Percentiles rank a stretch among this genome's conserved stretches.
phyloP scores from a whole-genome alignment of 2,797 vertebrate genomes.

The Sphenopsis melanotis region DNA sequence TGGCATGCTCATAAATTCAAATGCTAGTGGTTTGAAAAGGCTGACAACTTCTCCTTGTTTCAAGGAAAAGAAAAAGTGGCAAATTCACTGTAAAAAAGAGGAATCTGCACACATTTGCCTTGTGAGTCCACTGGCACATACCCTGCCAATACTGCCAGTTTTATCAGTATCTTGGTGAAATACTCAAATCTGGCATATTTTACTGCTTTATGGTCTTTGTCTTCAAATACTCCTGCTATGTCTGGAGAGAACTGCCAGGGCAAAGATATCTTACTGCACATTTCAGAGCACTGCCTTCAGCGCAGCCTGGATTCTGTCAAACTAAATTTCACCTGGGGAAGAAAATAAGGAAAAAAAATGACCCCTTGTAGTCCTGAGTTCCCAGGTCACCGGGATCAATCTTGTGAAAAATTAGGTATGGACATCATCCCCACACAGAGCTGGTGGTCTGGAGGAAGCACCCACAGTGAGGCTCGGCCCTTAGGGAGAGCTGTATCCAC shows the following conservation, averaged over 20 bases:
- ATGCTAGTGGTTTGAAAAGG: constrained; percentile 36
- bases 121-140: background rate
- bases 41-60: background rate
- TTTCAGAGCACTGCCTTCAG: background rate
- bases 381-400: background rate
- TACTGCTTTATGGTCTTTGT: background rate
- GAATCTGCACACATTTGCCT: background rate
- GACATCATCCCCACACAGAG: background rate
- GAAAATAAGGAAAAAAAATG: background rate
- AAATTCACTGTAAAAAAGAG: constrained; percentile 49
- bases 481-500: background rate
- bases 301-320: background rate
- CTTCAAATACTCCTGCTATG: background rate
- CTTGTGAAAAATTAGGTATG: background rate
- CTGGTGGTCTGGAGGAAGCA: background rate
- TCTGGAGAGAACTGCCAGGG: background rate
- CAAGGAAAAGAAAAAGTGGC: background rate
- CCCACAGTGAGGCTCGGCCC: background rate
- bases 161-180: constrained; percentile 20
- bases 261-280: background rate
- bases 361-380: background rate
- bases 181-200: constrained; percentile 1
- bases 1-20: constrained; percentile 58
- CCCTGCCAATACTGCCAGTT: background rate
- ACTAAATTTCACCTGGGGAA: background rate